These are phyloP conservation scores for Ictalurus furcatus DNA, from an alignment of 2,113 vertebrate species.

Conservation along the genomic window DNA sequence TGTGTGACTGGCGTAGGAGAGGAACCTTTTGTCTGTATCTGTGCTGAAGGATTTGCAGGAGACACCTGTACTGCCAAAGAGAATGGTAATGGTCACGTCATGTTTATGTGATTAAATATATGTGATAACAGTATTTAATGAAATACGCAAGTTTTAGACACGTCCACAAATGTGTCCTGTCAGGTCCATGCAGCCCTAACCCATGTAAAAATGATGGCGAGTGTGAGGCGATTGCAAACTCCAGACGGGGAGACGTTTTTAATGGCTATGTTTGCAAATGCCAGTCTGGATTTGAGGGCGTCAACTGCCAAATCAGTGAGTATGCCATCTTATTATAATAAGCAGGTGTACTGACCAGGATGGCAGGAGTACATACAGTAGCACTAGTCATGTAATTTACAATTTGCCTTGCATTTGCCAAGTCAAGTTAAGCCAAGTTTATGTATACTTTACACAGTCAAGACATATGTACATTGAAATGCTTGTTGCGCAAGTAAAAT, in stretches of 20 bases:
- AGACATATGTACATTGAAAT: neutral
- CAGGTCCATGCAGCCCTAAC: conserved; percentile 88
- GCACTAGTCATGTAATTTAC: neutral
- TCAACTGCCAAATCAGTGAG: conserved; percentile 90
- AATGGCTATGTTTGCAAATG: conserved; percentile 86
- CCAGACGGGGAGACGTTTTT: conserved; percentile 85
- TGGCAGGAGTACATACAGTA: neutral
- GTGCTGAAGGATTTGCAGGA: conserved; percentile 83
- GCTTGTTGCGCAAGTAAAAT: neutral
- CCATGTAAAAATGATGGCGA: conserved; percentile 83
- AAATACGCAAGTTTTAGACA: neutral
- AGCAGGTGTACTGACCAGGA: neutral
- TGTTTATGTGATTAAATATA: neutral
- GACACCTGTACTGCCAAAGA: conserved; percentile 86
- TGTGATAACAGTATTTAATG: neutral
- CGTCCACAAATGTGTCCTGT: neutral
- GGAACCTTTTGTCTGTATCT: conserved; percentile 85
- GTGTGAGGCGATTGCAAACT: conserved; percentile 72
- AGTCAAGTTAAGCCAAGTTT: neutral
- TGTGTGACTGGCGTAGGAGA: conserved; percentile 80
- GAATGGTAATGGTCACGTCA: conserved; percentile 71
- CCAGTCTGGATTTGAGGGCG: conserved; percentile 77
- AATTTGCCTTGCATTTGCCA: neutral
- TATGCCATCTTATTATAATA: conserved; percentile 17
- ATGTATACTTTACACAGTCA: neutral